A percentile compares a stretch with the other conserved stretches of the same genome.
Evolutionary conservation across 2,113 vertebrate species (phyloP).

Genomic region (Neofelis nebulosa): DNA sequence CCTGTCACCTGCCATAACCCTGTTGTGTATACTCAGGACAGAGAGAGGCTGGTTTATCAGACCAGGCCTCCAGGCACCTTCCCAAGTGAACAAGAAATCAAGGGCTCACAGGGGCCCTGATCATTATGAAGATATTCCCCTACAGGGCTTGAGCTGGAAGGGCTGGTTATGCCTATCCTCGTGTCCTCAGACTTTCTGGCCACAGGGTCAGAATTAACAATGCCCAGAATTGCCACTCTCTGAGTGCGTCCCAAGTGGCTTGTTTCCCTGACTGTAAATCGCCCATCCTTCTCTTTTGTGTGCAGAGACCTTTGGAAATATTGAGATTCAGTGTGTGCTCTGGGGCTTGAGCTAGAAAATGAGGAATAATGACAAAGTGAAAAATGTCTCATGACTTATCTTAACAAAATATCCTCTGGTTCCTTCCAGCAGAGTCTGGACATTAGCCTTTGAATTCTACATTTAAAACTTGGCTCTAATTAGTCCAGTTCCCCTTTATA

Average conservation of each 20-base stretch:
- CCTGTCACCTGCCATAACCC: neutral
- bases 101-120: neutral
- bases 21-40: neutral
- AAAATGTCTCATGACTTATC: neutral
- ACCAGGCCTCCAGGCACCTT: neutral
- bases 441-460: neutral
- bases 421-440: neutral
- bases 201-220: constrained; percentile 69
- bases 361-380: constrained; percentile 25
- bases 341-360: constrained; percentile 29
- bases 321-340: neutral
- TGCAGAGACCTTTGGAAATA: constrained; percentile 51
- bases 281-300: neutral
- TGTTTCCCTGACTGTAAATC: constrained; percentile 36
- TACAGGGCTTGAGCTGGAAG: neutral
- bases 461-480: neutral
- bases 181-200: constrained; percentile 51
- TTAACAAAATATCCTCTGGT: neutral
- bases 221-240: constrained; percentile 16
- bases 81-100: neutral
- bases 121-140: constrained; percentile 3
- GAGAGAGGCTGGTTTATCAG: neutral
- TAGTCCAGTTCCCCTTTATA: neutral
- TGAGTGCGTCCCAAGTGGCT: constrained; percentile 33
- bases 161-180: neutral